These are phyloP conservation scores for Drosophila suboccidentalis DNA, from an alignment of 2,888 invertebrate species.

Conservation along the genomic window DNA sequence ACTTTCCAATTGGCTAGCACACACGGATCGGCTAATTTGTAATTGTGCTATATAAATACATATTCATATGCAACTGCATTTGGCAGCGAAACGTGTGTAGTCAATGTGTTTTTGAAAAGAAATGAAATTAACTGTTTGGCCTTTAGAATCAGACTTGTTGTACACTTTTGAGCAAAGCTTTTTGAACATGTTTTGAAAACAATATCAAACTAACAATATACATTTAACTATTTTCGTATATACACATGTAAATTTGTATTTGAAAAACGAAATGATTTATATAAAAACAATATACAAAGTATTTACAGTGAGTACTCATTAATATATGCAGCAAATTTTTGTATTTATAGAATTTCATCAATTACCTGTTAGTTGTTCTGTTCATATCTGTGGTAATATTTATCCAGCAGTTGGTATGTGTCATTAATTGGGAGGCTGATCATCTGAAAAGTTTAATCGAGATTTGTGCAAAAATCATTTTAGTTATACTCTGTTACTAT, in stretches of 20 bases:
- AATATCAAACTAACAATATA: conserved; percentile 35
- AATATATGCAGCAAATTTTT: background rate
- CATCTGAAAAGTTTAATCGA: background rate
- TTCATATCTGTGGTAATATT: background rate
- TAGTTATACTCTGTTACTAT: background rate
- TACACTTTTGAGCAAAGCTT: conserved; percentile 44
- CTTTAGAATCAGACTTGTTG: conserved; percentile 38
- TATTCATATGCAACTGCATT: conserved; percentile 2
- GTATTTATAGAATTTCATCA: background rate
- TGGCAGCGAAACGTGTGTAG: conserved; percentile 21
- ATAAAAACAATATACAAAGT: conserved; percentile 29
- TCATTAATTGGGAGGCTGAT: background rate
- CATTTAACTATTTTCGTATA: conserved; percentile 32
- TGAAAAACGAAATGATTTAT: conserved; percentile 22
- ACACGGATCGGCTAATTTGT: conserved; percentile 15
- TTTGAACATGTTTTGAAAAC: conserved; percentile 37
- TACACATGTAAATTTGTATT: conserved; percentile 30
- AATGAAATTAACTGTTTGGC: conserved; percentile 25
- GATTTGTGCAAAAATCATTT: background rate
- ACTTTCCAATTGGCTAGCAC: conserved; percentile 15
- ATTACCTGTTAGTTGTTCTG: too few species aligned
- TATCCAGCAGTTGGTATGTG: background rate
- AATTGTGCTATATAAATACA: conserved; percentile 13
- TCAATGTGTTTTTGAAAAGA: conserved; percentile 6
- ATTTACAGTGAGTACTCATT: conserved; percentile 16